These are phyloP conservation scores for Diploptera punctata DNA, from an alignment of 2,888 invertebrate species.

Conservation along the genomic window DNA sequence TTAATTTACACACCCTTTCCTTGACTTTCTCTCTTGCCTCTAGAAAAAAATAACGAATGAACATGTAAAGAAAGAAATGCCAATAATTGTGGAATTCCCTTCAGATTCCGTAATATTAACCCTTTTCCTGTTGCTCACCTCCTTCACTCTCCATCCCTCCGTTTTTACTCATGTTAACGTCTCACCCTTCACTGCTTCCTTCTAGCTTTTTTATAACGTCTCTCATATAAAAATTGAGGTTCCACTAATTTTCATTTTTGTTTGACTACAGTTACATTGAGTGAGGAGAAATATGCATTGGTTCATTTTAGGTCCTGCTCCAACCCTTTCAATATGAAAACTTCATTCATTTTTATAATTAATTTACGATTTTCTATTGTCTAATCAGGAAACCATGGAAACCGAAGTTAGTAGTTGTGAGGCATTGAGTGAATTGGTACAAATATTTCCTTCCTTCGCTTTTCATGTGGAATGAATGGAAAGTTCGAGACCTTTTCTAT, in stretches of 20 bases:
- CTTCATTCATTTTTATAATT: slow-evolving; percentile 3
- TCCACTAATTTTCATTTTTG: slow-evolving; percentile 27
- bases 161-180: slow-evolving; percentile 2
- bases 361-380: slow-evolving; percentile 6
- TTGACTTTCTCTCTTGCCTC: background rate
- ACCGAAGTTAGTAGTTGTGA: background rate
- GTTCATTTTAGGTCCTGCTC: background rate
- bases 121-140: slow-evolving; percentile 25
- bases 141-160: background rate
- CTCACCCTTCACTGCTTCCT: background rate
- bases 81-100: slow-evolving; percentile 38
- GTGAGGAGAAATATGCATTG: background rate
- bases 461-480: background rate
- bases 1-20: slow-evolving; percentile 39
- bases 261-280: slow-evolving; percentile 24
- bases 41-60: slow-evolving; percentile 20
- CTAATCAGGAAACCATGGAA: background rate
- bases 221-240: slow-evolving; percentile 15
- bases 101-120: slow-evolving; percentile 30
- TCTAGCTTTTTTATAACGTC: slow-evolving; percentile 8
- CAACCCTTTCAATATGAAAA: background rate
- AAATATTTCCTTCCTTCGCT: background rate
- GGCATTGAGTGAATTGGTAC: background rate
- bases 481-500: background rate
- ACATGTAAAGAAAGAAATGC: slow-evolving; percentile 36